phyloP scores from a whole-genome alignment of 2,113 vertebrate species.

The Sapajus apella region DNA sequence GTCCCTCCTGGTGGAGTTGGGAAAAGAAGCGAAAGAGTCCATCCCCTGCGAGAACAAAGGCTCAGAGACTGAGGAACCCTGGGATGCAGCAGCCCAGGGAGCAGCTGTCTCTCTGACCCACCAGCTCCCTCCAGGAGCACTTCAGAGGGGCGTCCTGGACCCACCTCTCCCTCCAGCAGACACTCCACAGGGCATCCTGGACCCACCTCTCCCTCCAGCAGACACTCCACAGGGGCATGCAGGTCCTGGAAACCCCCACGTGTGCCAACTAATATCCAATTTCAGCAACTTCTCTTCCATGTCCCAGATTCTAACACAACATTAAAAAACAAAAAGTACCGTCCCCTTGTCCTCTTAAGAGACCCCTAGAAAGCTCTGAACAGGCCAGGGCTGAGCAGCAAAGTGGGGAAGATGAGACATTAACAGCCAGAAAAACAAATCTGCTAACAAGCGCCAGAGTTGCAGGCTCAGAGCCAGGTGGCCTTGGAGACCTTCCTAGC shows the following conservation, averaged over 20 bases:
- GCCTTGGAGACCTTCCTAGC: neutral
- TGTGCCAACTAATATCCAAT: neutral
- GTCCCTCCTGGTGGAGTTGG: neutral
- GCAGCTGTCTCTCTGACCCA: no score
- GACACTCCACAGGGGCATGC: accelerated
- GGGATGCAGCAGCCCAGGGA: neutral
- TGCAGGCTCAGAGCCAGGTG: neutral
- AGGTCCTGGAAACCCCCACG: no score
- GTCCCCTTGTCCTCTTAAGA: neutral
- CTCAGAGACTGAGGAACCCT: neutral
- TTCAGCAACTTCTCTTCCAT: neutral
- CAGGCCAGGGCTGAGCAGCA: neutral
- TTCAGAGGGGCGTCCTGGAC: no score
- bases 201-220: no score
- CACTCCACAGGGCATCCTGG: no score
- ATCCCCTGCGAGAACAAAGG: neutral
- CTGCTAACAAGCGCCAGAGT: neutral
- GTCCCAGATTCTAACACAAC: neutral
- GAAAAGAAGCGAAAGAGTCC: neutral
- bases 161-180: no score
- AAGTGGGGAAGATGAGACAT: neutral
- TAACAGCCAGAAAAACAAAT: neutral
- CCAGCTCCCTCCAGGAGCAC: no score
- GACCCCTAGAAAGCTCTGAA: neutral
- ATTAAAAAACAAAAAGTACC: neutral